phyloP scores from a whole-genome alignment of 2,797 vertebrate species.

The Rhincodon typus region DNA sequence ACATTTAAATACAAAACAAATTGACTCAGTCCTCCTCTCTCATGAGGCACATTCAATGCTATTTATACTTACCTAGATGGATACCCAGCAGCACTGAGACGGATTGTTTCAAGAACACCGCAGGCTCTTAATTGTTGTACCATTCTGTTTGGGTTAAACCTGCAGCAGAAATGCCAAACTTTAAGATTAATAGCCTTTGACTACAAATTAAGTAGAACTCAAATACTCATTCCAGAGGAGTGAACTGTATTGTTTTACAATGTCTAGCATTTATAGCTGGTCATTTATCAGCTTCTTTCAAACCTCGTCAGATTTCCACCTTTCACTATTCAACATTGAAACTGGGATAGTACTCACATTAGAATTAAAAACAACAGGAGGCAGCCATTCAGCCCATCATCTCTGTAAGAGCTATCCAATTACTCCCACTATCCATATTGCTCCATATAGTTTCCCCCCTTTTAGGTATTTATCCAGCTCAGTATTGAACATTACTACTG shows the following conservation, averaged over 20 bases:
- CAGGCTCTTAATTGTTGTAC: slow-evolving; percentile 71
- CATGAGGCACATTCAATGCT: neutral
- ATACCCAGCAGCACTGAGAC: slow-evolving; percentile 67
- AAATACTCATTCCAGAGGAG: neutral
- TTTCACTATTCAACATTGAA: neutral
- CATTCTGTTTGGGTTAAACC: slow-evolving; percentile 66
- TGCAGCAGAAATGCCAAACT: slow-evolving; percentile 41
- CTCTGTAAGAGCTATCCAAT: neutral
- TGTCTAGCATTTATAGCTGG: neutral
- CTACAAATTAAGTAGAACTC: neutral
- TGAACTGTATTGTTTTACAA: neutral
- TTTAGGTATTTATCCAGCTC: neutral
- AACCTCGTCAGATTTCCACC: neutral
- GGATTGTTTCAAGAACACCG: slow-evolving; percentile 68
- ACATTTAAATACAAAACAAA: neutral
- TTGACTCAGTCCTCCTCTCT: neutral
- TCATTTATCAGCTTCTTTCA: neutral
- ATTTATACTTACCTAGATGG: slow-evolving; percentile 60
- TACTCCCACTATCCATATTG: neutral
- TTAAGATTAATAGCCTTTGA: neutral
- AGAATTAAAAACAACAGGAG: neutral
- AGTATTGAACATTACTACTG: neutral
- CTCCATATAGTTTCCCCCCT: too few relatives aligned
- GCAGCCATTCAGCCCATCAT: neutral
- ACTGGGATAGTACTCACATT: neutral